Evolutionary conservation across 2,888 invertebrate species (phyloP), one percentile per base, ranked within the genome.

Genomic region (Seira musarum): DNA sequence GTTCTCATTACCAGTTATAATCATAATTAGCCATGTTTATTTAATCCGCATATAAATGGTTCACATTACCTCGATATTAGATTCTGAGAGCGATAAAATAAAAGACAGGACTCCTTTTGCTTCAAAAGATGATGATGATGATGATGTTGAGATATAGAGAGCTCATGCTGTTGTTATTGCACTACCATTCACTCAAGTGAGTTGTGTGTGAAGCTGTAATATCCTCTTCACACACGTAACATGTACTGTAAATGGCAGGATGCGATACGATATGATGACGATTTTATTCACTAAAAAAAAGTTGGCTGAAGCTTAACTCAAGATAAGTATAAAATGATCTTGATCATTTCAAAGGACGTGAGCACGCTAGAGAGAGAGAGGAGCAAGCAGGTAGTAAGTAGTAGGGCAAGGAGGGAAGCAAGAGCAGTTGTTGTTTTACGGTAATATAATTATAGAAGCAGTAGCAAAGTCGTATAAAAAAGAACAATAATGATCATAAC

Each of bases 1-100:
- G 78, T 78, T 70, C 78, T 78, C 78, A 78, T 78, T 78, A 78
- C 78, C 65, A 78, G 78, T 78, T 78, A 78, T 78, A 78, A 78
- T 78, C 71, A 70, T 78, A 78, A 78, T 78, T 78, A 78, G 78
- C 78, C 78, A 71, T 78, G 78, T 78, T 78, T 78, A 78, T 78
- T 78, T 78, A 78, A 78, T 78, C 78, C 78, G 78, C 78, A 78
- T 78, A 78, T 78, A 78, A 78, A 78, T 78, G 78, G 78, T 78
- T 71, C 78, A 71, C 78, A 78, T 78, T 78, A 78, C 66, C 78
- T 78, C 78, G 66, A 71, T 71, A 40, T 71, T 35, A 71, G 78
- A 78, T 78, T 21, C 78, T 61, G 35, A 71, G 40, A 71, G 70
- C 66, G 78, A 78, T 78, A 78, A 71, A 8, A 66, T 8, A 40